Conservation (phyloP, 2,888 invertebrate species). For the Spodoptera exigua region DNA sequence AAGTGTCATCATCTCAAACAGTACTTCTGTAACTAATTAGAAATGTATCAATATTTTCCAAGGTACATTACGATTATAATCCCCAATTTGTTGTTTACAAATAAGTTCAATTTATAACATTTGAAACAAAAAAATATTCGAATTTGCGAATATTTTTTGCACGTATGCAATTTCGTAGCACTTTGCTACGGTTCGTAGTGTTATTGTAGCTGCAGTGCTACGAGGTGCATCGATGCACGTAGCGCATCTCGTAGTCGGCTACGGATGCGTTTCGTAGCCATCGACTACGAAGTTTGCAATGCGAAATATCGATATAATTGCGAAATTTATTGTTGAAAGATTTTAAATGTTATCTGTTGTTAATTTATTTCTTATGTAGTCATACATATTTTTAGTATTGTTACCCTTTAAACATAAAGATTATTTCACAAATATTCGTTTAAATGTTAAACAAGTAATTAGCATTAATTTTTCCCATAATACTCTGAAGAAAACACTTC, state of each 20-base stretch:
- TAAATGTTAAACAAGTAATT: too few relatives aligned
- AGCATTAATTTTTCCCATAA: too few relatives aligned
- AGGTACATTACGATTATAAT: background rate
- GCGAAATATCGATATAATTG: background rate
- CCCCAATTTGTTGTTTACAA: background rate
- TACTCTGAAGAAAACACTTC: too few relatives aligned
- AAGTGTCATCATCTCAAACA: too few relatives aligned
- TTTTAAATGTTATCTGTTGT: background rate
- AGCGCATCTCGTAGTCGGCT: constrained; percentile 69
- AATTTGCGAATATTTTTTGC: constrained; percentile 68
- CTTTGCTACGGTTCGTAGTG: constrained; percentile 78
- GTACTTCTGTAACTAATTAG: too few relatives aligned
- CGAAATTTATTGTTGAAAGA: background rate
- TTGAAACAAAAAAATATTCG: constrained; percentile 6
- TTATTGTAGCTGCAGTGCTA: constrained; percentile 84
- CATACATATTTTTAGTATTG: background rate
- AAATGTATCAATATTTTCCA: too few relatives aligned
- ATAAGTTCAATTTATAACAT: background rate
- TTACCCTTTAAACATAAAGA: too few relatives aligned
- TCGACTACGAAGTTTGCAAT: constrained; percentile 17
- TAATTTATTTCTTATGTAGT: background rate
- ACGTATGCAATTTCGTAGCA: constrained; percentile 83
- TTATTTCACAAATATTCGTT: too few relatives aligned
- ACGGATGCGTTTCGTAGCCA: constrained; percentile 65
- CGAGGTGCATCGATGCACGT: constrained; percentile 85